phyloP scores from a whole-genome alignment of 2,797 vertebrate species.

The Salmo trutta region DNA sequence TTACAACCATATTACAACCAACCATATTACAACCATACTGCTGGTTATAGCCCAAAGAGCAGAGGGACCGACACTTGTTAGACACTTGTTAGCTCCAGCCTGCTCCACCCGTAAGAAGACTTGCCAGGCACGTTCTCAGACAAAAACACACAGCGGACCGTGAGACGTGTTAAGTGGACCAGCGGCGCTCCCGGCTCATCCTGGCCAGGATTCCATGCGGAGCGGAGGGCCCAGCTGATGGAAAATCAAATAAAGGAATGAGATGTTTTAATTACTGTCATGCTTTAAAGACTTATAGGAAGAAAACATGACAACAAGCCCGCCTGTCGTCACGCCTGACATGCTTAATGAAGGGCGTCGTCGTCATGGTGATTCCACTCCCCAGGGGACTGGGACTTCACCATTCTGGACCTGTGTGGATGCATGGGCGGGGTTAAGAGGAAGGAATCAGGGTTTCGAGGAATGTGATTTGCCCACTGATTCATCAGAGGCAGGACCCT shows the following conservation, averaged over 20 bases:
- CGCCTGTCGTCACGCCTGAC: constrained; percentile 3
- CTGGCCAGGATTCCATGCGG: background rate
- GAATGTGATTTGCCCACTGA: background rate
- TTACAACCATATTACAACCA: constrained; percentile 1
- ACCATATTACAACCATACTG: constrained; percentile 4
- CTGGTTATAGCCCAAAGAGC: background rate
- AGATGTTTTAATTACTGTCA: constrained; percentile 36
- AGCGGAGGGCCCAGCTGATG: background rate
- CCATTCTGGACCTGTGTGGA: background rate
- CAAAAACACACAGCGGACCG: background rate
- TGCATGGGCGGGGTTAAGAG: background rate
- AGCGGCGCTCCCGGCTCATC: background rate
- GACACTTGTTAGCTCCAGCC: background rate
- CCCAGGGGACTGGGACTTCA: background rate
- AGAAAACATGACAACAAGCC: constrained; percentile 7
- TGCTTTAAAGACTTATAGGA: constrained; percentile 23
- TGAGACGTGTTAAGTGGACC: background rate
- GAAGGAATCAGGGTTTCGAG: background rate
- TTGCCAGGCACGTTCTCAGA: too few relatives aligned
- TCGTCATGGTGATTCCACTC: constrained; percentile 12
- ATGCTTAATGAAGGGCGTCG: constrained; percentile 2
- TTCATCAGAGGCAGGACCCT: background rate
- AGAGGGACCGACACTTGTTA: background rate
- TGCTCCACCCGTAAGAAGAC: background rate
- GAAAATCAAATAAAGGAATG: constrained; percentile 31